Evolutionary conservation across 92 coral and sea anemone genomes (phyloP), one percentile per base, ranked within the genome.

Genomic region (Umimayanthus kanabou): DNA sequence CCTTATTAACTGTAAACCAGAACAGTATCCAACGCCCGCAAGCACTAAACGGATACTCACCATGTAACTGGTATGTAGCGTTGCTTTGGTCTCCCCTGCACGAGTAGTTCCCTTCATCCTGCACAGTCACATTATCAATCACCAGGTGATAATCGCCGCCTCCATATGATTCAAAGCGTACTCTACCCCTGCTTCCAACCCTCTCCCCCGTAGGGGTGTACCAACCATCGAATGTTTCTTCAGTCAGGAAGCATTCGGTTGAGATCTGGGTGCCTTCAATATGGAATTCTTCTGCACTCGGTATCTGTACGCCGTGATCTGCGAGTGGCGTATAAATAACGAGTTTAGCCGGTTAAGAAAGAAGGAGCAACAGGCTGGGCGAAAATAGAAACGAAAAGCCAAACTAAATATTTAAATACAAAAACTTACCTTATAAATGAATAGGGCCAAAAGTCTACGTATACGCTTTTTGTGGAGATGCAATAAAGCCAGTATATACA

Each of bases 91-190:
- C 64, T 1, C 65, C 55, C 20, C 39, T 77, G 58, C 81, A 77
- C 37, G 65, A 47, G 81, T 77, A 77, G 65, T n/a, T 77, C 20
- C 81, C 81, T 77, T 77, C 58, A 49, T 77, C 81, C 5, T 47
- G 25, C 15, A 9, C 65, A 11, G 81, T 77, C 57, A 77, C 33
- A 4, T 43, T 42, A 8, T 77, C 81, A 11, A 77, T 77, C 33
- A 77, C 81, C 23, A 77, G 81, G 9, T 77, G 81, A 47, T 43
- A 28, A 6, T 77, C 81, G 30, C 57, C 65, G 22, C 43, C 81
- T 6, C 39, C 81, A n/a, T 4, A n/a, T 1, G 64, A 43, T 45
- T 77, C 81, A 2, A 77, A 18, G 23, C 81, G 81, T 25, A 77
- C 39, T n/a, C 81, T 77, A 28, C 81, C 81, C 9, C 23, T 77